Conservation (phyloP, 2,888 invertebrate genomes). For the Peribatodes rhomboidaria region DNA sequence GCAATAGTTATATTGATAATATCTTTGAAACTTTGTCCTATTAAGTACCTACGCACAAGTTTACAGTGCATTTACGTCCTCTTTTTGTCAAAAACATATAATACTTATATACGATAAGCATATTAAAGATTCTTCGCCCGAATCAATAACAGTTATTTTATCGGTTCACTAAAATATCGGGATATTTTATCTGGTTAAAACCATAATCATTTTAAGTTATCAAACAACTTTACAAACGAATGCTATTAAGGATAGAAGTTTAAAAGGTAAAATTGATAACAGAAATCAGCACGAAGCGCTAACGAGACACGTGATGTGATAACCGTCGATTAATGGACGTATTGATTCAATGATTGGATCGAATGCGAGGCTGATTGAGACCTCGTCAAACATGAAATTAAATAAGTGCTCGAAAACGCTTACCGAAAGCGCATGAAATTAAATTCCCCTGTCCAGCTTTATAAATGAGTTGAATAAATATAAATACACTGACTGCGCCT, state of each 20-base stretch:
- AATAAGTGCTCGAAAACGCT: conserved; percentile 63
- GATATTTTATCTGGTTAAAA: too few relatives aligned
- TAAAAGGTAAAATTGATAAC: conserved; percentile 9
- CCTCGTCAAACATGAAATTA: conserved; percentile 66
- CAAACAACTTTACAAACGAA: conserved; percentile 3
- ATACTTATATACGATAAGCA: too few relatives aligned
- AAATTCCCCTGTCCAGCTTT: conserved; percentile 4
- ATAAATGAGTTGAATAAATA: background rate
- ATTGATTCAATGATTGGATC: conserved; percentile 71
- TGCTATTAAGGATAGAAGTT: background rate
- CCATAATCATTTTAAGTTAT: too few relatives aligned
- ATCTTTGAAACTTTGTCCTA: conserved; percentile 5
- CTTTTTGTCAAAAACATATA: too few relatives aligned
- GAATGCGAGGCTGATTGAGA: conserved; percentile 69
- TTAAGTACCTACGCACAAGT: background rate
- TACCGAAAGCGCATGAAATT: conserved; percentile 43
- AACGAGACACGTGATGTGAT: conserved; percentile 71
- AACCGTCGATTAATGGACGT: conserved; percentile 71
- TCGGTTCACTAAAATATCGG: too few relatives aligned
- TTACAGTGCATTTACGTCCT: too few relatives aligned
- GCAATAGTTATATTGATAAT: background rate
- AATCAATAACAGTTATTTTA: too few relatives aligned
- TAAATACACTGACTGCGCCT: too few relatives aligned
- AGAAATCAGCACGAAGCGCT: conserved; percentile 53
- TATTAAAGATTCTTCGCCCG: too few relatives aligned